phyloP scores from a whole-genome alignment of 2,888 invertebrate species.

The Melinopterus prodromus region DNA sequence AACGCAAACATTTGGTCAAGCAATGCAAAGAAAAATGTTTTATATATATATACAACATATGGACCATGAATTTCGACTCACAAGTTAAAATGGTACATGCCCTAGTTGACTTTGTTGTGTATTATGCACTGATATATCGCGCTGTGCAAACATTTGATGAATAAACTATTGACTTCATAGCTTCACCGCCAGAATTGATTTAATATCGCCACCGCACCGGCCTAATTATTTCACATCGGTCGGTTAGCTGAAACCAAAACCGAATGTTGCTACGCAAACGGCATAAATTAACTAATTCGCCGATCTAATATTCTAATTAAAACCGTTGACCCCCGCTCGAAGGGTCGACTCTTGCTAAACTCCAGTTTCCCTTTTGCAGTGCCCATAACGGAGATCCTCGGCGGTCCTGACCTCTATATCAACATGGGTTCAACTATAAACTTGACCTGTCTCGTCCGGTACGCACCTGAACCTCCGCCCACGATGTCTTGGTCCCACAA shows the following conservation, averaged over 20 bases:
- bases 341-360: neutral
- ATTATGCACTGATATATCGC: no score
- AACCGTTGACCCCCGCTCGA: neutral
- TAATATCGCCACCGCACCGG: neutral
- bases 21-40: no score
- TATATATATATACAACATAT: no score
- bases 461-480: slow-evolving; percentile 85
- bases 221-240: neutral
- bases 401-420: slow-evolving; percentile 84
- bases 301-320: neutral
- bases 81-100: no score
- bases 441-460: slow-evolving; percentile 84
- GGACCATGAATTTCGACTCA: no score
- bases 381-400: slow-evolving; percentile 82
- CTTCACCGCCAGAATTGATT: neutral
- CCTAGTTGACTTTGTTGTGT: no score
- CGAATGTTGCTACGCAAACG: neutral
- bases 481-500: slow-evolving; percentile 87
- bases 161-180: no score
- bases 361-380: slow-evolving; percentile 63
- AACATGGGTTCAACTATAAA: slow-evolving; percentile 90
- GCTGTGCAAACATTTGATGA: no score
- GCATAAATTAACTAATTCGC: neutral
- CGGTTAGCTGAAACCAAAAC: neutral
- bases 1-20: no score